Evolutionary conservation across 2,113 vertebrate genomes (phyloP), one percentile per base, ranked within the genome.

Genomic region (Benitochromis conjunctus): DNA sequence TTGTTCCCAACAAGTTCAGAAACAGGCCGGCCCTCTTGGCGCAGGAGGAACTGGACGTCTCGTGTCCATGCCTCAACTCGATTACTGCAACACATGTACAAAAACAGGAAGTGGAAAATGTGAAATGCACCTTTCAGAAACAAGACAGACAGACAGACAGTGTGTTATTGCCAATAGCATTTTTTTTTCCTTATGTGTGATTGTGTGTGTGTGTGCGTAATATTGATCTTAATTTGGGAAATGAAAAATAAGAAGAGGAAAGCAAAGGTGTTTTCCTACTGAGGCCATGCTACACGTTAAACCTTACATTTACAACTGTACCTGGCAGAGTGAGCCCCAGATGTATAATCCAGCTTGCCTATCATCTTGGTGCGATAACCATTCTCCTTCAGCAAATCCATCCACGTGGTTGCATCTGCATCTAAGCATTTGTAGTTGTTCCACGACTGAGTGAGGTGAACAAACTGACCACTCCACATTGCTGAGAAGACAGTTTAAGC

Each of bases 381-480:
- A 81, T 96, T 93, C 19, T 94, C 94, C 85, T 96, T 91, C 94
- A 99, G 95, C 79, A 97, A 76, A 92, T 98, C 97, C 97, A 99
- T 99, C 99, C 99, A 99, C 0, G 99, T 99, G 24, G 97, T 96
- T 19, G 97, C 95, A 89, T 94, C 97, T 71, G 94, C 90, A 89
- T 97, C 95, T 3, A 99, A 96, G 76, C 99, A 98, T 94, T 99
- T 99, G 94, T 97, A 98, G 89, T 99, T 99, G 95, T 99, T 99
- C 99, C 99, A 99, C 4, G 99, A 98, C 92, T 98, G 96, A 83
- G 97, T 99, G 91, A 98, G 93, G 91, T 99, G 99, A 84, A 96
- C 97, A 95, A 98, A 99, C 86, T 95, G 97, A 53, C 99, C 99
- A 82, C 98, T 99, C 99, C 99, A 99, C 97, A 99, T 97, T n/a